Evolutionary conservation across 2,797 vertebrate genomes (phyloP).

Genomic region (Eulemur albifrons): DNA sequence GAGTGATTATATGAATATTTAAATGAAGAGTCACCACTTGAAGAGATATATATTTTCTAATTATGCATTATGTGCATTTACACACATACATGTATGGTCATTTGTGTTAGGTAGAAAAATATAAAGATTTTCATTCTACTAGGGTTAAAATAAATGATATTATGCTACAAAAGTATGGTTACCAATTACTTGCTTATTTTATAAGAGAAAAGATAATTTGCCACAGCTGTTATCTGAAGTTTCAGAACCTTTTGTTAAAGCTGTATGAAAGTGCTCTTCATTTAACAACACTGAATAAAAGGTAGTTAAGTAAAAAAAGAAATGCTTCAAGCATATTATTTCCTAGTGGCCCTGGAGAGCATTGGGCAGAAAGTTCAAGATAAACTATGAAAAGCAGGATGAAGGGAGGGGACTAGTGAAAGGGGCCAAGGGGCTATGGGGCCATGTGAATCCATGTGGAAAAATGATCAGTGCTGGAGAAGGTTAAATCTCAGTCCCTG

Average conservation of each 20-base stretch:
- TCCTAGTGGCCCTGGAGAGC: conserved; percentile 60
- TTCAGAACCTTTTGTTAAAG: conserved; percentile 39
- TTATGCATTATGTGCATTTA: background rate
- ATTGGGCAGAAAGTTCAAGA: conserved; percentile 59
- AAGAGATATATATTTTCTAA: background rate
- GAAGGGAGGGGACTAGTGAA: conserved; percentile 20
- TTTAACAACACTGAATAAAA: conserved; percentile 54
- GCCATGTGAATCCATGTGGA: conserved; percentile 75
- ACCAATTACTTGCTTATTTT: conserved; percentile 43
- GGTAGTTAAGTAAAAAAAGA: conserved; percentile 24
- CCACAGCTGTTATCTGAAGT: background rate
- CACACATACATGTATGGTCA: background rate
- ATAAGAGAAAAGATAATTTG: conserved; percentile 21
- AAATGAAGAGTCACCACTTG: background rate
- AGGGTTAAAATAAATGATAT: background rate
- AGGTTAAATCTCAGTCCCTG: conserved; percentile 69
- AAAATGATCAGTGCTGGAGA: conserved; percentile 71
- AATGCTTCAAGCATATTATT: conserved; percentile 53
- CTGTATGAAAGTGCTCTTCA: conserved; percentile 49
- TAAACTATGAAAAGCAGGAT: conserved; percentile 56
- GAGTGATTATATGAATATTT: background rate
- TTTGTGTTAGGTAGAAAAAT: background rate
- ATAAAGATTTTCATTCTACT: background rate
- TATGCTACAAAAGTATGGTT: background rate
- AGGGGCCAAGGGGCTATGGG: conserved; percentile 39